These are phyloP conservation scores for Drosophila engyochracea DNA, from an alignment of 2,888 invertebrate species.

Conservation along the genomic window DNA sequence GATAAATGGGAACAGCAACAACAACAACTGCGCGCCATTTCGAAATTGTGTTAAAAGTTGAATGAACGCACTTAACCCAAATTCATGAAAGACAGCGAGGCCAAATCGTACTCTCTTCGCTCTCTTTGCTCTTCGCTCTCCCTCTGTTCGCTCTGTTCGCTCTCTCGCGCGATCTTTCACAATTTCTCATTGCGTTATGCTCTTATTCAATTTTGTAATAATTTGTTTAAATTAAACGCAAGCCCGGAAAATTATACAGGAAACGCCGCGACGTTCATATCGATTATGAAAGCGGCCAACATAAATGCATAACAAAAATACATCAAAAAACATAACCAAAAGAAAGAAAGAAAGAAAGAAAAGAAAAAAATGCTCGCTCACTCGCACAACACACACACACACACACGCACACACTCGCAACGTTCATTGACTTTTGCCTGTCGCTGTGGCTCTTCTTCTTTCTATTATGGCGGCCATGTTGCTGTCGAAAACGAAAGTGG, in stretches of 20 bases:
- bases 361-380: not conserved
- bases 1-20: constrained; percentile 64
- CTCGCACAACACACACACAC: constrained; percentile 10
- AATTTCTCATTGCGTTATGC: constrained; percentile 19
- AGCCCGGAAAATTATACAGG: constrained; percentile 66
- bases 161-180: constrained; percentile 10
- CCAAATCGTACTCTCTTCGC: constrained; percentile 21
- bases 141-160: not conserved
- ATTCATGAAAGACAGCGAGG: constrained; percentile 63
- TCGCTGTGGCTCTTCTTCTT: constrained; percentile 31
- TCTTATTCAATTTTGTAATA: constrained; percentile 74
- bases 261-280: constrained; percentile 57
- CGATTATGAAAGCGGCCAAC: constrained; percentile 69
- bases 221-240: constrained; percentile 72
- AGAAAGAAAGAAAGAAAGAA: not conserved
- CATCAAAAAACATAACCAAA: constrained; percentile 13
- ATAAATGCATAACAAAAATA: constrained; percentile 33
- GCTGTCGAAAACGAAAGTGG: constrained; percentile 78
- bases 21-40: constrained; percentile 66
- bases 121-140: not conserved
- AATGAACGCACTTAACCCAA: constrained; percentile 85
- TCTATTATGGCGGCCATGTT: constrained; percentile 51
- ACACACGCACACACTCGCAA: constrained; percentile 5
- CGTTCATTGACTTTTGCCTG: constrained; percentile 76
- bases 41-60: constrained; percentile 85